A percentile compares a stretch with the other conserved stretches of the same genome.
Conservation (phyloP, 2,888 invertebrate genomes). For the Drosophila phalerata region DNA sequence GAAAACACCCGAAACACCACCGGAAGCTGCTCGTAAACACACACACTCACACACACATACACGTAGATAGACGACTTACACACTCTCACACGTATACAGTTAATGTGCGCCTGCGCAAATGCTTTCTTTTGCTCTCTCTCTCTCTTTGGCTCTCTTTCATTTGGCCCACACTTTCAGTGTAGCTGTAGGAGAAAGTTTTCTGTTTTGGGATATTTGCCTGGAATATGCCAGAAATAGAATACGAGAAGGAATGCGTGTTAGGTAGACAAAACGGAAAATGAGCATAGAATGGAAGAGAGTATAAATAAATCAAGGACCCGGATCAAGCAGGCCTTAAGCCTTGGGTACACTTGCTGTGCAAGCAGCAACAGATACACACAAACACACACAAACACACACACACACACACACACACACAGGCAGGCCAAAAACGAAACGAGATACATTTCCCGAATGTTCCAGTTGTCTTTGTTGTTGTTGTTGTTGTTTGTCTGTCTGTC, state of each 20-base stretch:
- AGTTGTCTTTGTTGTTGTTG: constrained; percentile 36
- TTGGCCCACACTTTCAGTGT: constrained; percentile 20
- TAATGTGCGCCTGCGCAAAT: constrained; percentile 62
- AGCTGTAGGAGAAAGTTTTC: constrained; percentile 67
- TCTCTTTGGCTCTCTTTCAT: constrained; percentile 29
- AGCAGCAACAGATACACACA: constrained; percentile 54
- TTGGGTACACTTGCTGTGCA: constrained; percentile 70
- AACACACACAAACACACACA: constrained; percentile 15
- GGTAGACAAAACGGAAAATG: constrained; percentile 61
- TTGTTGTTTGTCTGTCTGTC: constrained; percentile 36
- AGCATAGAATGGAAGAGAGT: constrained; percentile 48
- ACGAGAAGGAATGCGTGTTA: constrained; percentile 58
- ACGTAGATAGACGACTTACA: neutral
- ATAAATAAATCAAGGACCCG: constrained; percentile 79
- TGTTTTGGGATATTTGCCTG: constrained; percentile 11
- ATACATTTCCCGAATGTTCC: constrained; percentile 33
- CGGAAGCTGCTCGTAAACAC: constrained; percentile 64
- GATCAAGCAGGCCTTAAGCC: constrained; percentile 61
- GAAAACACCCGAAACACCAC: constrained; percentile 66
- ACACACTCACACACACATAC: neutral
- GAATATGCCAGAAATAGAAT: constrained; percentile 60
- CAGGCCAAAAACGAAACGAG: constrained; percentile 32
- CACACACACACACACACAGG: constrained; percentile 10
- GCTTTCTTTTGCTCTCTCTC: constrained; percentile 45
- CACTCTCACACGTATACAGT: neutral